phyloP scores from a whole-genome alignment of 2,888 invertebrate species.

The Meiosimyza decipiens region DNA sequence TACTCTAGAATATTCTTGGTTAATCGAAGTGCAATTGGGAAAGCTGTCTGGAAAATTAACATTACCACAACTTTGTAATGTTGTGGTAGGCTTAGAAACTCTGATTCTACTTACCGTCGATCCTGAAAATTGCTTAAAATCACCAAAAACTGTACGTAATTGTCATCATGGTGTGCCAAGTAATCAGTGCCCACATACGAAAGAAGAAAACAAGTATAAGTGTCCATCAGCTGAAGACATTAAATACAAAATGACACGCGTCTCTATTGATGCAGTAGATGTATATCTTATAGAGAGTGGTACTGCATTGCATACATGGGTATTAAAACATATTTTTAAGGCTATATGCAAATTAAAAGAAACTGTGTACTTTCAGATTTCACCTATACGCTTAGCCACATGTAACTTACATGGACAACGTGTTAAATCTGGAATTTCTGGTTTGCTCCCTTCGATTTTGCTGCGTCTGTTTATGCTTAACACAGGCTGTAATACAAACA shows the following conservation, averaged over 20 bases:
- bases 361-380: constrained; percentile 69
- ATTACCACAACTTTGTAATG: constrained; percentile 87
- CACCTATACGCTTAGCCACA: constrained; percentile 87
- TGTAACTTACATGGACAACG: constrained; percentile 96
- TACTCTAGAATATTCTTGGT: constrained; percentile 97
- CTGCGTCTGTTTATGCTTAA: constrained; percentile 76
- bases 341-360: neutral
- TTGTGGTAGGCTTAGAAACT: constrained; percentile 89
- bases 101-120: constrained; percentile 86
- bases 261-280: constrained; percentile 89
- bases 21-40: constrained; percentile 93
- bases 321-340: constrained; percentile 50
- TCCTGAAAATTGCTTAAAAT: constrained; percentile 88
- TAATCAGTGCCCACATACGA: constrained; percentile 76
- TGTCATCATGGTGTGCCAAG: constrained; percentile 84
- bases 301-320: constrained; percentile 88
- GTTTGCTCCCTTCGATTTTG: constrained; percentile 80
- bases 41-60: constrained; percentile 93
- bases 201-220: constrained; percentile 76
- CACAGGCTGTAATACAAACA: constrained; percentile 65
- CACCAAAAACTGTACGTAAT: constrained; percentile 80
- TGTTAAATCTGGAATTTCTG: constrained; percentile 89
- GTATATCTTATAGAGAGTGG: constrained; percentile 91
- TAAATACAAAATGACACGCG: constrained; percentile 92
- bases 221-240: constrained; percentile 86